These are phyloP conservation scores for Agonopterix alstromeriana DNA, from an alignment of 2,888 invertebrate species.

Conservation along the genomic window DNA sequence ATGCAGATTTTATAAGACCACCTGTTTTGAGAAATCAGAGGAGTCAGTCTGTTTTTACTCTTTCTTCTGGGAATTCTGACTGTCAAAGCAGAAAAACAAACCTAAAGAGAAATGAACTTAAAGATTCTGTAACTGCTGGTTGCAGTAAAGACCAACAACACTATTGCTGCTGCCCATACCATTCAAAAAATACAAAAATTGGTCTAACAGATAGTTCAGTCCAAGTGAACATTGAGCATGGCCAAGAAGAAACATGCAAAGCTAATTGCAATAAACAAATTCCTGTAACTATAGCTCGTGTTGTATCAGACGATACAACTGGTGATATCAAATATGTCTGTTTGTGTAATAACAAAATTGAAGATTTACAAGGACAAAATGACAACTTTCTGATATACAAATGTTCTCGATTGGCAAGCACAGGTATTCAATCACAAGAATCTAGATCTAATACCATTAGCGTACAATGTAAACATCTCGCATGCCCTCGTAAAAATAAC, in stretches of 20 bases:
- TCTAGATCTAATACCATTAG: constrained; percentile 10
- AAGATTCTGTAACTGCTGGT: constrained; percentile 26
- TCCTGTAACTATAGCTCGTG: neutral
- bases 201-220: constrained; percentile 48
- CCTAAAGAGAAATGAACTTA: constrained; percentile 35
- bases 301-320: constrained; percentile 1
- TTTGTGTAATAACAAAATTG: constrained; percentile 36
- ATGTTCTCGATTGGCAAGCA: constrained; percentile 39
- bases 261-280: constrained; percentile 7
- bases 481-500: neutral
- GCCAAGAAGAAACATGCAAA: constrained; percentile 3
- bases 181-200: constrained; percentile 28
- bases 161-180: constrained; percentile 46
- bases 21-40: constrained; percentile 34
- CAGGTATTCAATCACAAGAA: constrained; percentile 23
- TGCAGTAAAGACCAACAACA: constrained; percentile 32
- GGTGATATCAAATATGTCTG: constrained; percentile 52
- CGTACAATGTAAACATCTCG: constrained; percentile 16
- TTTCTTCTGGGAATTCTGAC: constrained; percentile 55
- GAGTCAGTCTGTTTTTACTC: constrained; percentile 65
- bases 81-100: constrained; percentile 33
- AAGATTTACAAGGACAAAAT: constrained; percentile 23
- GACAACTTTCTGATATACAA: constrained; percentile 50
- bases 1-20: constrained; percentile 21
- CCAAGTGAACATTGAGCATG: constrained; percentile 40